Evolutionary conservation across 2,113 vertebrate genomes (phyloP).

Genomic region (Amphiprion percula): DNA sequence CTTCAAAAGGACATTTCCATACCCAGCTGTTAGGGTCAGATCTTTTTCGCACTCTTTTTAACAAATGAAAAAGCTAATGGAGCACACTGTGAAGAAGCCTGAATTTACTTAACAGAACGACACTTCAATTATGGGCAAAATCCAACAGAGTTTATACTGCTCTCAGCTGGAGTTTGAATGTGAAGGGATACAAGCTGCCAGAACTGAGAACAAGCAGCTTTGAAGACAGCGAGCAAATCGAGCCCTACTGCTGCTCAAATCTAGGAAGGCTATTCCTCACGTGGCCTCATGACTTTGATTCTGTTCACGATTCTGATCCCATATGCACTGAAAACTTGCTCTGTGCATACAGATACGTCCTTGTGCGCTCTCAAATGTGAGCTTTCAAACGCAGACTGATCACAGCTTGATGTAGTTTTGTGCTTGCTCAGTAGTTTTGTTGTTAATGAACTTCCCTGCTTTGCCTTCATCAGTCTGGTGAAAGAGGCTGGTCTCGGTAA

Average conservation of each 20-base stretch:
- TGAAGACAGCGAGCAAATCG: slow-evolving; percentile 22
- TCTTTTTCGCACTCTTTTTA: too few species aligned
- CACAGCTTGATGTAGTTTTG: slow-evolving; percentile 9
- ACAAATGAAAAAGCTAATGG: too few species aligned
- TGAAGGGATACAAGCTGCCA: neutral
- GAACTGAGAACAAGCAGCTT: slow-evolving; percentile 16
- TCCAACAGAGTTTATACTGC: too few species aligned
- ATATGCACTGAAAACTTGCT: neutral
- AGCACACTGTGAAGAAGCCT: too few species aligned
- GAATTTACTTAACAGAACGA: too few species aligned
- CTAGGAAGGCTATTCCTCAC: slow-evolving; percentile 13
- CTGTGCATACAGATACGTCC: neutral
- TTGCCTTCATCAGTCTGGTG: neutral
- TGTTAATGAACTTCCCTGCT: neutral
- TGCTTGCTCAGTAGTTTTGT: slow-evolving; percentile 14
- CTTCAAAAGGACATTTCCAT: too few species aligned
- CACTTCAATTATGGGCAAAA: too few species aligned
- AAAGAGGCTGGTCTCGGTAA: neutral
- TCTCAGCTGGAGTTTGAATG: too few species aligned
- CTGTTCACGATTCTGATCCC: slow-evolving; percentile 2
- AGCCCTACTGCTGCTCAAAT: neutral
- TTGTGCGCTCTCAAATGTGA: too few species aligned
- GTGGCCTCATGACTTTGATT: slow-evolving; percentile 20
- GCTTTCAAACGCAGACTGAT: neutral
- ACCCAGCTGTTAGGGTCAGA: too few species aligned